A percentile compares a stretch with the other conserved stretches of the same genome.
phyloP scores from a whole-genome alignment of 2,888 invertebrate species.

The Thumatha senex region DNA sequence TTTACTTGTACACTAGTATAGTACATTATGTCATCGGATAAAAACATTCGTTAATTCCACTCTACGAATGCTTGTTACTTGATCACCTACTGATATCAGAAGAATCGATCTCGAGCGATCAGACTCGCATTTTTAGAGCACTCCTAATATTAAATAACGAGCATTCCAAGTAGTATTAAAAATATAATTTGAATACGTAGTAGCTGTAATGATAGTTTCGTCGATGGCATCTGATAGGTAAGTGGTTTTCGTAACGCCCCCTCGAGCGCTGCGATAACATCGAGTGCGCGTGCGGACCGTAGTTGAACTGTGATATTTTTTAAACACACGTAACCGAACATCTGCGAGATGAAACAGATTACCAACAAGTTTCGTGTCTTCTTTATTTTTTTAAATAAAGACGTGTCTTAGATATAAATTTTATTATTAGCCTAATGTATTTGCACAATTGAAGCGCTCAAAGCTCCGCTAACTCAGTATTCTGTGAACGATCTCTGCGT shows the following conservation, averaged over 20 bases:
- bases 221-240: conserved; percentile 76
- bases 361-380: conserved; percentile 55
- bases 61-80: neutral
- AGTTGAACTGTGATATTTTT: conserved; percentile 53
- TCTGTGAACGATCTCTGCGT: no score
- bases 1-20: neutral
- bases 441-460: conserved; percentile 50
- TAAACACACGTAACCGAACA: conserved; percentile 57
- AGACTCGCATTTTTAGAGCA: conserved; percentile 28
- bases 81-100: conserved; percentile 5
- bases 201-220: conserved; percentile 72
- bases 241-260: conserved; percentile 81
- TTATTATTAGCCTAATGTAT: conserved; percentile 55
- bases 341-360: conserved; percentile 57
- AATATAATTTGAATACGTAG: conserved; percentile 57
- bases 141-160: conserved; percentile 36
- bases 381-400: conserved; percentile 50
- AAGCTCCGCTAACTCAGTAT: no score
- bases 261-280: conserved; percentile 67
- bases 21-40: neutral
- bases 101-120: conserved; percentile 35
- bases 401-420: conserved; percentile 42
- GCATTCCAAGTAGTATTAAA: conserved; percentile 27
- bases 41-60: neutral
- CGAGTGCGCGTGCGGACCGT: conserved; percentile 62